Percentiles rank a stretch among this genome's conserved stretches.
Evolutionary conservation across 1,140 invertebrate species (phyloP).

Genomic region (Drosophila albomicans): DNA sequence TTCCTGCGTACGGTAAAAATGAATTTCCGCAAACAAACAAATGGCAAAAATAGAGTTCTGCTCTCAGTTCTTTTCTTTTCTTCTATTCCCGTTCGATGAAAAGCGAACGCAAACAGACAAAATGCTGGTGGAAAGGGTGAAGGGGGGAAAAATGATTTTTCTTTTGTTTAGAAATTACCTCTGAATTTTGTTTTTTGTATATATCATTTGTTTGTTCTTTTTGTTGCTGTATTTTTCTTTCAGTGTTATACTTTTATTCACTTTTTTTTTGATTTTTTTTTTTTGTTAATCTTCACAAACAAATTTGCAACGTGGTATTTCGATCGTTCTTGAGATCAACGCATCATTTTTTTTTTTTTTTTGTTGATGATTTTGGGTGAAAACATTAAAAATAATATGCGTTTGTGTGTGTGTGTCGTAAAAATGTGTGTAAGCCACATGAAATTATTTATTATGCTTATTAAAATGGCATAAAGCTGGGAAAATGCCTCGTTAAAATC

Average conservation of each 20-base stretch:
- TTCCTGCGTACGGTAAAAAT: conserved; percentile 41
- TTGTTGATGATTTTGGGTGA: conserved; percentile 1
- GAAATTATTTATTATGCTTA: conserved; percentile 22
- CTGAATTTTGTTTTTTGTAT: conserved; percentile 16
- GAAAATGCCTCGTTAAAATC: conserved; percentile 6
- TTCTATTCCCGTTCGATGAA: conserved; percentile 1
- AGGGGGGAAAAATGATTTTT: conserved; percentile 28
- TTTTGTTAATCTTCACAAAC: conserved; percentile 2
- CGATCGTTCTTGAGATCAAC: neutral
- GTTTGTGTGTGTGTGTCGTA: neutral
- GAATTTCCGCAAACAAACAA: conserved; percentile 48
- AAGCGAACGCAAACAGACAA: conserved; percentile 20
- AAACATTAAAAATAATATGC: conserved; percentile 11
- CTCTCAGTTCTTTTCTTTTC: neutral
- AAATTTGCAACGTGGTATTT: conserved; percentile 22
- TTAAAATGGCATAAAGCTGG: conserved; percentile 18
- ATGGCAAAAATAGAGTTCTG: conserved; percentile 43
- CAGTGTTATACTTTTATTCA: too few species aligned
- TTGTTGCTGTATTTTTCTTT: neutral
- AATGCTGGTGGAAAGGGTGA: neutral
- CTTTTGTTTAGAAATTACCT: conserved; percentile 42
- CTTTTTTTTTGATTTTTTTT: too few species aligned
- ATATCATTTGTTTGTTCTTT: conserved; percentile 9
- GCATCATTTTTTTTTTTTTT: neutral
- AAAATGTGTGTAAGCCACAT: conserved; percentile 11